These are phyloP conservation scores for Orthosia cruda DNA, from an alignment of 2,888 invertebrate genomes.

Conservation along the genomic window DNA sequence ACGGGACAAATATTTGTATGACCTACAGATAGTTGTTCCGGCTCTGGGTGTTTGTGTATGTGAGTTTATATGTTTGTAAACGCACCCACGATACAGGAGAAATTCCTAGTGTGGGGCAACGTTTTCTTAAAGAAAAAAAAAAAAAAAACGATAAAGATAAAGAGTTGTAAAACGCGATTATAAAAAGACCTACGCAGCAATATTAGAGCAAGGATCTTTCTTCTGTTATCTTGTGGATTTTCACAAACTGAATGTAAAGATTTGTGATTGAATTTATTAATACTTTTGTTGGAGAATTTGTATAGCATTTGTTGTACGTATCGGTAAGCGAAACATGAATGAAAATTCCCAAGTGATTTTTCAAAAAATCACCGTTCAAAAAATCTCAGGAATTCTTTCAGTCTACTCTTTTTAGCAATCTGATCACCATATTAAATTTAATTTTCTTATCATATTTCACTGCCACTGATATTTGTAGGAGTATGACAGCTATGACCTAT, in stretches of 20 bases:
- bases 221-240: not conserved
- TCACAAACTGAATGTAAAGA: not conserved
- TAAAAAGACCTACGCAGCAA: not conserved
- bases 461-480: not conserved
- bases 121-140: too few species aligned
- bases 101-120: too few species aligned
- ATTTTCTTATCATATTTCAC: not conserved
- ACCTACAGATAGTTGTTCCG: too few species aligned
- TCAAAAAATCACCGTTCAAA: not conserved
- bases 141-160: too few species aligned
- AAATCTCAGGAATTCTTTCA: not conserved
- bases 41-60: too few species aligned
- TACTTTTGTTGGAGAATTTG: not conserved
- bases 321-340: not conserved
- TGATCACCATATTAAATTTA: not conserved
- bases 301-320: not conserved
- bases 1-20: too few species aligned
- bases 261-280: not conserved
- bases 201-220: not conserved
- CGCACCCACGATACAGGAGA: too few species aligned
- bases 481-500: conserved; percentile 6
- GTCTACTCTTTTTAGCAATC: not conserved
- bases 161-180: not conserved
- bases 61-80: too few species aligned
- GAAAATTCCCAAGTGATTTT: not conserved